Evolutionary conservation across 2,888 invertebrate genomes (phyloP).

Genomic region (Thecocarcelia acutangulata): DNA sequence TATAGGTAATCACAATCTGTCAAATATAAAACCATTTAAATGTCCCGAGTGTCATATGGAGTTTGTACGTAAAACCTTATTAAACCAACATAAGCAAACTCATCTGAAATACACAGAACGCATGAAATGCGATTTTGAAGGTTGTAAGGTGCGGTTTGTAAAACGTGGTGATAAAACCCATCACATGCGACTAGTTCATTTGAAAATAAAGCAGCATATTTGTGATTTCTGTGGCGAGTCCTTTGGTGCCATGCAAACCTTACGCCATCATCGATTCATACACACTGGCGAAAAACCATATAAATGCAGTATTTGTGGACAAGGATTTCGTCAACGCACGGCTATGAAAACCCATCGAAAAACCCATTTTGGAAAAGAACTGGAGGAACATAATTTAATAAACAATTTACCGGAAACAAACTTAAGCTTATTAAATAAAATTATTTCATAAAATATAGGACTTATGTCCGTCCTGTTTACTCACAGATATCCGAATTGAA

Average conservation of each 20-base stretch:
- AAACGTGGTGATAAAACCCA: slow-evolving; percentile 65
- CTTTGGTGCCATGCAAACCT: slow-evolving; percentile 68
- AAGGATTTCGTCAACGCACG: slow-evolving; percentile 68
- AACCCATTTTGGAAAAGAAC: slow-evolving; percentile 59
- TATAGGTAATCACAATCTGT: slow-evolving; percentile 61
- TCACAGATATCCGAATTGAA: no score
- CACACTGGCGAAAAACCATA: slow-evolving; percentile 71
- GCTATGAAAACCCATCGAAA: slow-evolving; percentile 70
- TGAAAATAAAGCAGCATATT: slow-evolving; percentile 68
- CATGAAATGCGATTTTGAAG: slow-evolving; percentile 67
- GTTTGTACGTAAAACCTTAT: slow-evolving; percentile 64
- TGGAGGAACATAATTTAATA: slow-evolving; percentile 13
- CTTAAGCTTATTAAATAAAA: slow-evolving; percentile 38
- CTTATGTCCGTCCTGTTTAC: no score
- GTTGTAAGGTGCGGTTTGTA: slow-evolving; percentile 67
- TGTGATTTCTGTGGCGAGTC: slow-evolving; percentile 69
- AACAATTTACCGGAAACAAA: slow-evolving; percentile 47
- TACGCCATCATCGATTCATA: slow-evolving; percentile 70
- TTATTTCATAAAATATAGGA: slow-evolving; percentile 3
- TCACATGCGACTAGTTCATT: slow-evolving; percentile 66
- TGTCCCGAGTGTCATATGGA: slow-evolving; percentile 65
- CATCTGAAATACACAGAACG: slow-evolving; percentile 67
- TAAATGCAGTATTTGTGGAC: slow-evolving; percentile 68
- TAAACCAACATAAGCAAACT: slow-evolving; percentile 66
- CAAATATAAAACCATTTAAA: slow-evolving; percentile 63